These are phyloP conservation scores for Drosophila phalerata DNA, from an alignment of 2,888 invertebrate species.

Conservation along the genomic window DNA sequence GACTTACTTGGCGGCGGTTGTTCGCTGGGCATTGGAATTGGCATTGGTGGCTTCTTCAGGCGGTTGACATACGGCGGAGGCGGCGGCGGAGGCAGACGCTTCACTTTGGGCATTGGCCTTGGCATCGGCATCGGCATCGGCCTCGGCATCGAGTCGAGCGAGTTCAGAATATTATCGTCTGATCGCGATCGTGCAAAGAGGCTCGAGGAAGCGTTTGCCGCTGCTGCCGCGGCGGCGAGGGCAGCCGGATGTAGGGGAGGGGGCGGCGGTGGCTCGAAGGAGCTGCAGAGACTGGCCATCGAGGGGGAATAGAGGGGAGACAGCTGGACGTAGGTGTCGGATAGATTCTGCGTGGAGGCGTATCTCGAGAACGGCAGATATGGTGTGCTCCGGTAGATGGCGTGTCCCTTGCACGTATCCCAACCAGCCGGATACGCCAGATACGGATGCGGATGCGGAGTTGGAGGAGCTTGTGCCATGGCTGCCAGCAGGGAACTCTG, in stretches of 20 bases:
- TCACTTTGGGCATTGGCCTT: conserved; percentile 85
- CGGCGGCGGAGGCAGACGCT: conserved; percentile 87
- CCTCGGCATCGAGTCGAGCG: conserved; percentile 87
- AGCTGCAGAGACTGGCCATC: conserved; percentile 88
- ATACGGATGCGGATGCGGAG: conserved; percentile 85
- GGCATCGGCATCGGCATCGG: conserved; percentile 87
- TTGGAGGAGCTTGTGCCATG: conserved; percentile 88
- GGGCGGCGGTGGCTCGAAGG: conserved; percentile 89
- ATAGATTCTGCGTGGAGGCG: conserved; percentile 93
- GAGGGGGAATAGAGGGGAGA: conserved; percentile 89
- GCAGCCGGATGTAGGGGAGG: conserved; percentile 87
- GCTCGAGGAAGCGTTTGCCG: conserved; percentile 83
- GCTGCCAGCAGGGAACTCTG: conserved; percentile 89
- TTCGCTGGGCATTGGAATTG: conserved; percentile 86
- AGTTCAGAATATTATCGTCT: conserved; percentile 92
- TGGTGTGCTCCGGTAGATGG: conserved; percentile 93
- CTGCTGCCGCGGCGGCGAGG: conserved; percentile 67
- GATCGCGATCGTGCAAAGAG: conserved; percentile 90
- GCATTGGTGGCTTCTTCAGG: conserved; percentile 86
- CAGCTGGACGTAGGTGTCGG: conserved; percentile 90
- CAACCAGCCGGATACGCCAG: conserved; percentile 85
- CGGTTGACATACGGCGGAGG: conserved; percentile 87
- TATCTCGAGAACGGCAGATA: conserved; percentile 91
- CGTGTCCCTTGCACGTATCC: conserved; percentile 88
- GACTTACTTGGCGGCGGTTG: conserved; percentile 85